Conservation (phyloP, 2,888 invertebrate genomes). For the Taphrorychus bicolor region DNA sequence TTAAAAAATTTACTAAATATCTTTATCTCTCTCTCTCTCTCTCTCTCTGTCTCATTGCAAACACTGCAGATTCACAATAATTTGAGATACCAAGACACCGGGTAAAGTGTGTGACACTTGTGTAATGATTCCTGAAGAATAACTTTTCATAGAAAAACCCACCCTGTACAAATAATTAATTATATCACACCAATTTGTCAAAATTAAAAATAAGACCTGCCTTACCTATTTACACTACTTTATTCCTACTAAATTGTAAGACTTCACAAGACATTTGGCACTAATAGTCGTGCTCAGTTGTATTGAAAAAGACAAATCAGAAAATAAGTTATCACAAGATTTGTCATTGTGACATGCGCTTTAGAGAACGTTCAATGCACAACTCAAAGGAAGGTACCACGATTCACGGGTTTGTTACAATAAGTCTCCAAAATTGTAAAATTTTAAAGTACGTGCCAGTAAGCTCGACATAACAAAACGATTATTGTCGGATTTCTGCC, state of each 20-base stretch:
- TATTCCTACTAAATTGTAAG: background rate
- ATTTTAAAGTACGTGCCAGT: background rate
- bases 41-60: no score
- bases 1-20: no score
- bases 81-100: no score
- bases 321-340: background rate
- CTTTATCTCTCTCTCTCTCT: no score
- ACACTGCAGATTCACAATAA: no score
- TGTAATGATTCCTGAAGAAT: no score
- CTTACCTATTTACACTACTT: background rate
- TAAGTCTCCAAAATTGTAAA: background rate
- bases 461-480: background rate
- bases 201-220: background rate
- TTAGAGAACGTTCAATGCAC: background rate
- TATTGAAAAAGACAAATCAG: background rate
- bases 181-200: background rate
- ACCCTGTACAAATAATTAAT: background rate
- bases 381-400: background rate
- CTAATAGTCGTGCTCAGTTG: background rate
- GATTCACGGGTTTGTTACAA: background rate
- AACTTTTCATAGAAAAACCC: background rate
- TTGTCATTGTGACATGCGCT: background rate
- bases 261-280: background rate
- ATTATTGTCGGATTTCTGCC: conserved; percentile 31
- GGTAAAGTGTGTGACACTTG: no score